phyloP scores from a whole-genome alignment of 2,797 vertebrate species.

The Neosilurus hyrtlii region DNA sequence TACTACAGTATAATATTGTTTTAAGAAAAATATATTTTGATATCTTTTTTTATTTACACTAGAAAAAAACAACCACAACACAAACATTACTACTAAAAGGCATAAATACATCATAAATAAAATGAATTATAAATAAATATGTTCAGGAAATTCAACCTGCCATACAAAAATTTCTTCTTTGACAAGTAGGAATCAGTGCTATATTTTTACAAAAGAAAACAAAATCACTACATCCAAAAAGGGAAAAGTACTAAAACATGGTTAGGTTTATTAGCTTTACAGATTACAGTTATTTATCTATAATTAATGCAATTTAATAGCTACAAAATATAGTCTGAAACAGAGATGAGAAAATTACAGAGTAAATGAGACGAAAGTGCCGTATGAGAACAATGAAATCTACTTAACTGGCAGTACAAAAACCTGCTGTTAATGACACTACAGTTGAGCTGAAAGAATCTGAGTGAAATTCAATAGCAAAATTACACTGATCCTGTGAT shows the following conservation, averaged over 20 bases:
- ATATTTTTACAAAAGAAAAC: not conserved
- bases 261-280: not conserved
- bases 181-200: not conserved
- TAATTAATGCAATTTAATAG: not conserved
- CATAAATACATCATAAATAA: not conserved
- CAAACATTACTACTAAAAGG: not conserved
- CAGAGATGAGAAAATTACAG: not conserved
- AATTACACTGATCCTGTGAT: not conserved
- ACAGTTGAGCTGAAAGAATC: too few species aligned
- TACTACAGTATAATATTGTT: too few species aligned
- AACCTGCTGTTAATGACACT: too few species aligned
- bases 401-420: too few species aligned
- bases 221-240: not conserved
- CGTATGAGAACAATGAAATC: not conserved
- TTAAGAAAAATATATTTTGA: not conserved
- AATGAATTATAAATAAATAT: not conserved
- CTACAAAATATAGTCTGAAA: too few species aligned
- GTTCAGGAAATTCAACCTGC: not conserved
- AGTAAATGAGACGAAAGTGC: not conserved
- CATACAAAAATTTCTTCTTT: not conserved
- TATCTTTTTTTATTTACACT: not conserved
- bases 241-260: constrained; percentile 1
- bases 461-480: not conserved
- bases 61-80: not conserved
- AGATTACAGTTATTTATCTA: not conserved